phyloP scores from a whole-genome alignment of 1,140 invertebrate species.

The Apocrypta bakeri region DNA sequence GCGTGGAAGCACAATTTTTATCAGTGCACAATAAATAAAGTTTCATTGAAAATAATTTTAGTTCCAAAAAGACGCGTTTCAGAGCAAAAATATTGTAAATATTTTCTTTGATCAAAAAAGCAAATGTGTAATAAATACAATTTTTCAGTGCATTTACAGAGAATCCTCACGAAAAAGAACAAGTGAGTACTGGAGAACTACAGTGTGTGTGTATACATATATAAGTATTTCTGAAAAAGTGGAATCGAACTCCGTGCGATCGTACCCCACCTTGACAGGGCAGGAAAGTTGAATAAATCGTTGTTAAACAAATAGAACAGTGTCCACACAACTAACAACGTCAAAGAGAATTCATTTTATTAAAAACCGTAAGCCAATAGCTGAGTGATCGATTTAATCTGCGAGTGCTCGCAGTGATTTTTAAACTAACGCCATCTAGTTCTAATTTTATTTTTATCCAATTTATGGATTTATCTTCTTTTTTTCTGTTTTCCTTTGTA shows the following conservation, averaged over 20 bases:
- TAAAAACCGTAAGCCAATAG: neutral
- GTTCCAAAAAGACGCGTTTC: too few species aligned
- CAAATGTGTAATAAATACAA: too few species aligned
- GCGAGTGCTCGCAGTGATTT: too few species aligned
- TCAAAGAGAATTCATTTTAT: neutral
- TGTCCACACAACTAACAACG: neutral
- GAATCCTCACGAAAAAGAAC: neutral
- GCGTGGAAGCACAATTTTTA: too few species aligned
- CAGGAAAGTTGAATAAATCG: neutral
- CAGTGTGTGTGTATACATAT: too few species aligned
- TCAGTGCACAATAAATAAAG: too few species aligned
- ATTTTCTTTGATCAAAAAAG: too few species aligned
- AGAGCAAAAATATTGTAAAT: too few species aligned
- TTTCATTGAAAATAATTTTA: too few species aligned
- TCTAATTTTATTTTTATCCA: neutral
- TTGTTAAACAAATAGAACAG: neutral
- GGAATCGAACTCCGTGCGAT: neutral
- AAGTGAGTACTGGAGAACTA: neutral
- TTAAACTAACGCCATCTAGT: neutral
- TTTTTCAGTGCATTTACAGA: too few species aligned
- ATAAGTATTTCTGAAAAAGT: neutral
- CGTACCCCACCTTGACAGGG: neutral
- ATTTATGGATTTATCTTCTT: neutral
- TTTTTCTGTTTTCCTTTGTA: slow-evolving; percentile 18
- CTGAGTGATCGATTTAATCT: too few species aligned